Evolutionary conservation across 2,888 invertebrate genomes (phyloP).

Genomic region (Caenorhabditis japonica): DNA sequence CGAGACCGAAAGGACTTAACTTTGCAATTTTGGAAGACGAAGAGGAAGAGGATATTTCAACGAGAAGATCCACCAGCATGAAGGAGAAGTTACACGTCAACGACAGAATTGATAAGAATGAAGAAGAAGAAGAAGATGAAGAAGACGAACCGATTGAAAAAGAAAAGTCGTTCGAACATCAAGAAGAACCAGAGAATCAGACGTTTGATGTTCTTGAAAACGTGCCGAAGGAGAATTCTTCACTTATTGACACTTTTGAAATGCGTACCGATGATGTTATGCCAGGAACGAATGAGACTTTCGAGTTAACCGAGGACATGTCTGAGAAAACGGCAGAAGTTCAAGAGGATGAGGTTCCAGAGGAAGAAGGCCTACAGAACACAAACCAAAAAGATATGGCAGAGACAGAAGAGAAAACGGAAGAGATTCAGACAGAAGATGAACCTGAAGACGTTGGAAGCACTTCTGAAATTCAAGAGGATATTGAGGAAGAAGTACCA

Average conservation of each 20-base stretch:
- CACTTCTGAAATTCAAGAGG: constrained; percentile 1
- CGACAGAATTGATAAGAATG: constrained; percentile 1
- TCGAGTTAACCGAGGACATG: not conserved
- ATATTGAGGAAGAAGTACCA: constrained; percentile 29
- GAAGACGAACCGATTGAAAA: constrained; percentile 6
- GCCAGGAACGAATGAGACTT: constrained; percentile 8
- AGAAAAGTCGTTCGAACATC: constrained; percentile 6
- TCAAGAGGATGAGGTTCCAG: not conserved
- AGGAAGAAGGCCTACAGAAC: constrained; percentile 6
- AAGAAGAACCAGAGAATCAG: constrained; percentile 12
- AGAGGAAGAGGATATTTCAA: constrained; percentile 22
- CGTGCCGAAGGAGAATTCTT: not conserved
- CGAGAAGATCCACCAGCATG: not conserved
- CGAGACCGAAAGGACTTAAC: constrained; percentile 5
- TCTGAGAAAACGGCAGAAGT: not conserved
- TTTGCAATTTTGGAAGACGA: constrained; percentile 29
- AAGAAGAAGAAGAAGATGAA: not conserved
- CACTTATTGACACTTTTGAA: constrained; percentile 9
- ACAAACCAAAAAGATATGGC: not conserved
- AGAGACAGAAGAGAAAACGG: not conserved
- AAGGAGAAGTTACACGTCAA: no score
- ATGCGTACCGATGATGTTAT: constrained; percentile 4
- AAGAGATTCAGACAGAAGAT: not conserved
- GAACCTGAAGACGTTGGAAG: not conserved
- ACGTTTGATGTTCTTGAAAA: constrained; percentile 7